These are phyloP conservation scores for Adelosebastes latens DNA, from an alignment of 2,797 vertebrate species.

Conservation along the genomic window DNA sequence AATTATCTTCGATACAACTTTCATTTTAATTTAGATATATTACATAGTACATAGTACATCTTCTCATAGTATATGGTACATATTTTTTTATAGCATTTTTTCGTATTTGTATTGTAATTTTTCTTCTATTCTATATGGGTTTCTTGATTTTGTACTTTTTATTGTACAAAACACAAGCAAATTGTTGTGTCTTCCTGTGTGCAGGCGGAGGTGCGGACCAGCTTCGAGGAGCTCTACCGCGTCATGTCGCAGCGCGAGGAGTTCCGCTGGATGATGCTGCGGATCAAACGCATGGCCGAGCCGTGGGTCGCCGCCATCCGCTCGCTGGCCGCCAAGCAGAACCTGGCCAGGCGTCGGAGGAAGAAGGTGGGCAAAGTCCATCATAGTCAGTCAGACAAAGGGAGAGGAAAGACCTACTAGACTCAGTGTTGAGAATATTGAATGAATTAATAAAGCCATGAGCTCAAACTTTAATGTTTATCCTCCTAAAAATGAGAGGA, in stretches of 20 bases:
- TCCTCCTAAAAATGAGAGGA: neutral
- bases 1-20: too few relatives aligned
- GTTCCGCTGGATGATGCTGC: slow-evolving; percentile 98
- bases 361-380: slow-evolving; percentile 88
- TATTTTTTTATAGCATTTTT: too few relatives aligned
- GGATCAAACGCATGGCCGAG: slow-evolving; percentile 96
- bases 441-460: neutral
- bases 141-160: too few relatives aligned
- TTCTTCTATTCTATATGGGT: too few relatives aligned
- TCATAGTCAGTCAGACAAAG: too few relatives aligned
- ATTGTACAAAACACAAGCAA: too few relatives aligned
- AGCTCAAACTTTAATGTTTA: neutral
- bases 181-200: neutral
- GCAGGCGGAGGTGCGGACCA: slow-evolving; percentile 91
- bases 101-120: too few relatives aligned
- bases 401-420: neutral
- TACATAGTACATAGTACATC: too few relatives aligned
- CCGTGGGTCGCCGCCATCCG: slow-evolving; percentile 94
- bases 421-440: neutral
- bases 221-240: slow-evolving; percentile 92
- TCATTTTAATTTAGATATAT: too few relatives aligned
- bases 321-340: slow-evolving; percentile 93
- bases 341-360: slow-evolving; percentile 88
- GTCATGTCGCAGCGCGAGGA: slow-evolving; percentile 96
- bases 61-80: too few relatives aligned